These are phyloP conservation scores for Caloenas nicobarica DNA, from an alignment of 2,113 vertebrate genomes.

Conservation along the genomic window DNA sequence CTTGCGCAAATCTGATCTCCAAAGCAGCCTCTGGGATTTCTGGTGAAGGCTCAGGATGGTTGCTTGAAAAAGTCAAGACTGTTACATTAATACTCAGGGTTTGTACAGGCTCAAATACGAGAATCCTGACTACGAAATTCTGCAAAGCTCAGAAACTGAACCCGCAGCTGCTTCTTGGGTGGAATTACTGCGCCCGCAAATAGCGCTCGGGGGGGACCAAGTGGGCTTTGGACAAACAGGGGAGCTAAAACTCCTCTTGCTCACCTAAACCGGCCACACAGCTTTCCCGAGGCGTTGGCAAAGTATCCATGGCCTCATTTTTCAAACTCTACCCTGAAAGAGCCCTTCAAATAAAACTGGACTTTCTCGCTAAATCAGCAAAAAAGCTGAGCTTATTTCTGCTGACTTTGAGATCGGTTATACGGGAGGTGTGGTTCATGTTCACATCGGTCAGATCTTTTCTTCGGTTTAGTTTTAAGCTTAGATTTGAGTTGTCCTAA, in stretches of 20 bases:
- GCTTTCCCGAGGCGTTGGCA: neutral
- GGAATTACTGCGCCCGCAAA: neutral
- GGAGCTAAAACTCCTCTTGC: neutral
- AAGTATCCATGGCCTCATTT: neutral
- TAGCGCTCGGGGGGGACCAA: neutral
- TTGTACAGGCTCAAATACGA: neutral
- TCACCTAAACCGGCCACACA: neutral
- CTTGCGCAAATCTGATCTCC: fast-evolving
- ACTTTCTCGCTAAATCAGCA: neutral
- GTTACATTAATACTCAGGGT: fast-evolving
- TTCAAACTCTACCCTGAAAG: neutral
- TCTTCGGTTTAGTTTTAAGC: neutral
- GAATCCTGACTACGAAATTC: neutral
- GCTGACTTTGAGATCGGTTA: neutral
- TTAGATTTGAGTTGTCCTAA: neutral
- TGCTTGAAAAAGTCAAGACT: neutral
- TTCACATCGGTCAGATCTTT: neutral
- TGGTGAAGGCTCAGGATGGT: neutral
- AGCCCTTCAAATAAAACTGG: neutral
- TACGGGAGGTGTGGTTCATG: fast-evolving
- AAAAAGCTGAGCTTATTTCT: neutral
- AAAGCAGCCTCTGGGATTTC: neutral
- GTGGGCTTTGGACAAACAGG: neutral
- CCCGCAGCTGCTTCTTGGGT: neutral
- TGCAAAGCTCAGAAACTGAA: neutral